Evolutionary conservation across 37 sponge, comb jelly and placozoan species (phyloP).

Genomic region (Cladorhizidae sp.): DNA sequence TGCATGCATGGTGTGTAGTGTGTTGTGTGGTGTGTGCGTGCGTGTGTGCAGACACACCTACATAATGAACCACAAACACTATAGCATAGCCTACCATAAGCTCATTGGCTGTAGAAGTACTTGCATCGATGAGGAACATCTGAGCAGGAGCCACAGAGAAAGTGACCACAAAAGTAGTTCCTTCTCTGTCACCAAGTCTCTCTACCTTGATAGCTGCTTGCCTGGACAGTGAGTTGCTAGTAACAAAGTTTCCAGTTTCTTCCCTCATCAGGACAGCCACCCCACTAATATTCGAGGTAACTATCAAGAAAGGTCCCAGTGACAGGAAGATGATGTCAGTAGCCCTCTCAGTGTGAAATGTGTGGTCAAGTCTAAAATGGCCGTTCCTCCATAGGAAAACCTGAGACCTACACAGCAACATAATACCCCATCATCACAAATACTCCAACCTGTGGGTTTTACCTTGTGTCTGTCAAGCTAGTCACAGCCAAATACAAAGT

Average conservation of each 20-base stretch:
- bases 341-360: slow-evolving; percentile 20
- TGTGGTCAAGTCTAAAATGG: slow-evolving; percentile 21
- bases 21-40: too few species aligned
- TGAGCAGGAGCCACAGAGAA: background rate
- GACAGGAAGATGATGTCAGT: slow-evolving; percentile 22
- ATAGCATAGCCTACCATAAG: too few species aligned
- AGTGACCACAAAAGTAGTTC: background rate
- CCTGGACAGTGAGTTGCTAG: background rate
- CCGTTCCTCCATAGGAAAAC: slow-evolving; percentile 37
- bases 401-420: slow-evolving; percentile 25
- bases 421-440: background rate
- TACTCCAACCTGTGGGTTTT: background rate
- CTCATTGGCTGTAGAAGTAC: background rate
- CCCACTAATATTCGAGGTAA: slow-evolving; percentile 10
- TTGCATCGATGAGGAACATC: background rate
- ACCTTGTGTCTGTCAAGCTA: slow-evolving; percentile 52
- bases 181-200: background rate
- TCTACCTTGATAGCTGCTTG: slow-evolving; percentile 9
- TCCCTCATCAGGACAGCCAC: slow-evolving; percentile 3
- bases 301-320: background rate
- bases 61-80: too few species aligned
- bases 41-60: too few species aligned
- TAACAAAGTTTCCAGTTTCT: background rate
- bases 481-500: slow-evolving; percentile 35
- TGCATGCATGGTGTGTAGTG: too few species aligned